A percentile compares a stretch with the other conserved stretches of the same genome.
Conservation (phyloP, 2,797 vertebrate genomes). For the Sternotherus odoratus region DNA sequence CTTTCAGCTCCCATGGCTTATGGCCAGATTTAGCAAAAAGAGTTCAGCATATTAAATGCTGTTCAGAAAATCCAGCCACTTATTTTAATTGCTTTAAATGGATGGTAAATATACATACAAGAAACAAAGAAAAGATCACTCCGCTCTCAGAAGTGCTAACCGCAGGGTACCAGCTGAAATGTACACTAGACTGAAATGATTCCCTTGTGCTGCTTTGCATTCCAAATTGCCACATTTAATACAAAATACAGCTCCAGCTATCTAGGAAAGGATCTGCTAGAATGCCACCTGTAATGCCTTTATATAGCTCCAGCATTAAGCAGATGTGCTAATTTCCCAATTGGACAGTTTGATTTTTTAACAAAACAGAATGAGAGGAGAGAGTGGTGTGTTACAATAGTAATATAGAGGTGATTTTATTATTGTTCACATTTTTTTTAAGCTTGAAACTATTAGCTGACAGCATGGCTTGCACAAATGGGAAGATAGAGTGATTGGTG, state of each 20-base stretch:
- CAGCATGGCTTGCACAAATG: neutral
- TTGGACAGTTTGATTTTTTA: neutral
- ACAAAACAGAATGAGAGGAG: slow-evolving; percentile 12
- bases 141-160: neutral
- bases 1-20: neutral
- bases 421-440: neutral
- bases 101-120: neutral
- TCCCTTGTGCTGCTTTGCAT: neutral
- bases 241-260: neutral
- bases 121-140: neutral
- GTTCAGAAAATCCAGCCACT: neutral
- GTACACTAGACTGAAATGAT: neutral
- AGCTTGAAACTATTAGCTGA: neutral
- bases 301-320: slow-evolving; percentile 6
- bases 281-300: neutral
- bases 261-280: neutral
- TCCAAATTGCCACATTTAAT: slow-evolving; percentile 10
- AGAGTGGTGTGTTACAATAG: neutral
- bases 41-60: neutral
- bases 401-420: slow-evolving; percentile 18
- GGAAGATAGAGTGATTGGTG: neutral
- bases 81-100: neutral
- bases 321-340: slow-evolving; percentile 23
- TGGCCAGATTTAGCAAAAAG: neutral
- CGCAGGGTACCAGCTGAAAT: neutral